Base-by-base conservation (phyloP, 2,113 vertebrate genomes). In the Dromiciops gliroides region DNA sequence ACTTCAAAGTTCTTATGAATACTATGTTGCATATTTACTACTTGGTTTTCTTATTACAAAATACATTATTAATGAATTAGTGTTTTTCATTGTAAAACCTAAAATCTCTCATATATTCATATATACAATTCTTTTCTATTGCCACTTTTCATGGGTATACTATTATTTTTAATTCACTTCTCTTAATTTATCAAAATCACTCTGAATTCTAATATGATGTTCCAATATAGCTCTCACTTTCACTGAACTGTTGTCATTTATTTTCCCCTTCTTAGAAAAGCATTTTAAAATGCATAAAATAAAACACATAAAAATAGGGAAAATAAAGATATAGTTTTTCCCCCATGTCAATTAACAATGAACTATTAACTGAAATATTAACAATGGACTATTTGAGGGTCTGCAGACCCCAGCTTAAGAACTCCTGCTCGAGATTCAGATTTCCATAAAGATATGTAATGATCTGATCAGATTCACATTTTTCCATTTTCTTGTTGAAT, bases 31-130 rank as follows among this genome's bases (percentile, higher is more conserved):
- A 28, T 89, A 94, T 89, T 95, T 90, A 95, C 53, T 94, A 75
- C 26, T 60, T 10, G 93, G 24, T 67, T 92, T 3, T 28, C 53
- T 92, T 94, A 93, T 93, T 95, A 67, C 95, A 96, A 96, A 93
- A 75, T 83, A 28, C 16, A 95, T 51, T 12, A n/a, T 6, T 97
- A 95, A 67, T 92, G 91, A 90, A 95, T 92, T 19, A 50, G 51
- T 51, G 89, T 93, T 92, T 92, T 94, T 48, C 51, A 56, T 48
- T 51, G 28, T 3, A 25, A 49, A 51, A 31, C 49, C 10, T 93
- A 92, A 92, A 92, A 75, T 67, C 37, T 75, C 60, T 75, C 60
- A 75, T 14, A 22, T n/a, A 75, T 19, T 93, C 28, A 94, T 92
- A 37, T 52, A 93, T 0, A 75, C 52, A 95, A 89, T 7, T 19